A percentile compares a stretch with the other conserved stretches of the same genome.
These are phyloP conservation scores for Anastrepha ludens DNA, from an alignment of 1,140 invertebrate genomes.

Conservation along the genomic window DNA sequence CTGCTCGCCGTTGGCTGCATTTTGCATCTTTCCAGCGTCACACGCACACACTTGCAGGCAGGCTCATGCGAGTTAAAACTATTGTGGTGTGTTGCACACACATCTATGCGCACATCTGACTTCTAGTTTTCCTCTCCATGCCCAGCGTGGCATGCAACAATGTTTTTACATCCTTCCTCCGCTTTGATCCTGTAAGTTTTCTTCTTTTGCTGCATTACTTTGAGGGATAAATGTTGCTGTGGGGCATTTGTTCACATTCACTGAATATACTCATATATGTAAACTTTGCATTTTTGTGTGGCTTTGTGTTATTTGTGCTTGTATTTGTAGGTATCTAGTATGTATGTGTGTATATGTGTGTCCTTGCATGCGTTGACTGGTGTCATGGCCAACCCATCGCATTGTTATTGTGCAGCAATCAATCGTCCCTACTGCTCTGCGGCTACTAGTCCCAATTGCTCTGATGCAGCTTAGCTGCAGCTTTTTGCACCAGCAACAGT, in stretches of 20 bases:
- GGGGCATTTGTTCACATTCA: neutral
- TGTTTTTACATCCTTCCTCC: neutral
- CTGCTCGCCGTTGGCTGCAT: neutral
- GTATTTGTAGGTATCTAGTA: no score
- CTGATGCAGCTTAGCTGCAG: neutral
- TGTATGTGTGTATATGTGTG: no score
- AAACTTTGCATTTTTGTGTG: neutral
- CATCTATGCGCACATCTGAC: neutral
- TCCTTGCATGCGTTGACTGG: neutral
- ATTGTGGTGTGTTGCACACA: neutral
- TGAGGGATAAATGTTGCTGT: neutral
- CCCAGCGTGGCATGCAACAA: neutral
- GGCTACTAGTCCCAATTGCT: neutral
- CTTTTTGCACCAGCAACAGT: neutral
- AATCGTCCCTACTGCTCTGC: neutral
- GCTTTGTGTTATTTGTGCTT: neutral
- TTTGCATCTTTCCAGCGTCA: constrained; percentile 6
- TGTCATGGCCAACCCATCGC: neutral
- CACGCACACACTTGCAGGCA: neutral
- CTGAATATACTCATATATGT: neutral
- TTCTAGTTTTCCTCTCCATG: no score
- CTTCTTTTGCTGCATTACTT: neutral
- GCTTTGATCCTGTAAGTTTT: constrained; percentile 1
- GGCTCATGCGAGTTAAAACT: neutral
- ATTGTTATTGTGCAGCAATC: neutral